Evolutionary conservation across 2,113 vertebrate species (phyloP).

Genomic region (Felis catus): F.catus_Fca126_mat1.0 CM031419.1:45227001-45227500

Average conservation of each 20-base stretch:
- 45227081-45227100: slow-evolving; percentile 34
- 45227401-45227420: not conserved
- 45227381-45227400: not conserved
- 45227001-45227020: slow-evolving; percentile 54
- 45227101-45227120: slow-evolving; percentile 60
- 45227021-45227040: not conserved
- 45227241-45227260: not conserved
- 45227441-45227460: no score
- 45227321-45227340: not conserved
- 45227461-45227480: no score
- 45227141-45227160: slow-evolving; percentile 30
- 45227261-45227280: slow-evolving; percentile 9
- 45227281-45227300: not conserved
- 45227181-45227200: not conserved
- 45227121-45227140: slow-evolving; percentile 51
- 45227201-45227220: not conserved
- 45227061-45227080: slow-evolving; percentile 28
- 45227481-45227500: not conserved
- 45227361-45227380: not conserved
- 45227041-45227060: slow-evolving; percentile 57
- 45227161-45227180: slow-evolving; percentile 18
- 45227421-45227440: not conserved
- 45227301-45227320: not conserved
- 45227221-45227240: not conserved
- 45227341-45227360: not conserved